Percentiles rank a stretch among this genome's conserved stretches.
Conservation (phyloP, 2,797 vertebrate species). For the Cuniculus paca region DNA sequence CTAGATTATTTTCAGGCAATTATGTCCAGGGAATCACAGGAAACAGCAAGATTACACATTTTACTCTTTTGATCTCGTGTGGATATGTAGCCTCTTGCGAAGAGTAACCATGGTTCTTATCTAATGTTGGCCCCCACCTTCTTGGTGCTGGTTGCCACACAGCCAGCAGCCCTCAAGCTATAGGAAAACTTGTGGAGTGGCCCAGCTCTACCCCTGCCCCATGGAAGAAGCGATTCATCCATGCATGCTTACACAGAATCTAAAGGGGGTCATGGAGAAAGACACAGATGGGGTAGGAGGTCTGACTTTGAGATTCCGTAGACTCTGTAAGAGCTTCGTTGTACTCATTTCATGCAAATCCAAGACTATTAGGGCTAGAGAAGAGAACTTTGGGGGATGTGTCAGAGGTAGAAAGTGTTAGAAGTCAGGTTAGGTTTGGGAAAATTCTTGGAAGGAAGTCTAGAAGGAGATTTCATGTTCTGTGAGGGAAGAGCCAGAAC, state of each 20-base stretch:
- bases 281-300: neutral
- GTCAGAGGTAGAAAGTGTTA: neutral
- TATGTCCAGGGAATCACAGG: neutral
- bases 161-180: neutral
- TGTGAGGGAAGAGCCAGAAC: neutral
- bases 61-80: neutral
- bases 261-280: rapidly evolving
- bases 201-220: neutral
- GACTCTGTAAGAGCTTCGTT: neutral
- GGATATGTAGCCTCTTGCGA: neutral
- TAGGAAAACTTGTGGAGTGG: neutral
- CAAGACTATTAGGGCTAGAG: neutral
- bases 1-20: slow-evolving; percentile 1
- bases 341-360: neutral
- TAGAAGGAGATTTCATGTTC: neutral
- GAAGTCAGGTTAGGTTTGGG: neutral
- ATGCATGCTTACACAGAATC: neutral
- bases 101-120: neutral
- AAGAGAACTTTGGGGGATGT: neutral
- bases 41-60: neutral
- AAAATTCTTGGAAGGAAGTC: slow-evolving; percentile 2
- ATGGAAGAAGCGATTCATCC: neutral
- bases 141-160: neutral
- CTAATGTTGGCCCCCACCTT: neutral
- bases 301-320: neutral